These are phyloP conservation scores for Psittacula derbiana DNA, from an alignment of 2,797 vertebrate species.

Conservation along the genomic window DNA sequence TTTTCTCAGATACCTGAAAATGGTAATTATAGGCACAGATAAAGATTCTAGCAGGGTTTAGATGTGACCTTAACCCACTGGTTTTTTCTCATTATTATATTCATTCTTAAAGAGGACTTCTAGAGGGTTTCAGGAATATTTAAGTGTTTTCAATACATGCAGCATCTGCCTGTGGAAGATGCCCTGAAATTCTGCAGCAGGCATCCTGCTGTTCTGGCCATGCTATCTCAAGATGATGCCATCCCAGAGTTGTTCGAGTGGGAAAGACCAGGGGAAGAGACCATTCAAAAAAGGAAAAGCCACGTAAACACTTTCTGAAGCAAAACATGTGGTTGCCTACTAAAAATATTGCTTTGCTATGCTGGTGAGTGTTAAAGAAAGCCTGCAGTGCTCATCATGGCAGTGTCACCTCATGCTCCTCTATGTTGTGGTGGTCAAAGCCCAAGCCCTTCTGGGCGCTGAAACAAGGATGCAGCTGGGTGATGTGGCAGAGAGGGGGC, in stretches of 20 bases:
- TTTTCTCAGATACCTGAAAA: neutral
- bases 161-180: neutral
- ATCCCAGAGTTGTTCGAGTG: neutral
- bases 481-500: neutral
- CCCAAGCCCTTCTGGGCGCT: neutral
- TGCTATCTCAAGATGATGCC: neutral
- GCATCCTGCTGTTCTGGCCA: neutral
- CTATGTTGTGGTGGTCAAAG: neutral
- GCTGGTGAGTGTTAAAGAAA: neutral
- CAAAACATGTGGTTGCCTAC: rapidly evolving
- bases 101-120: neutral
- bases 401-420: neutral
- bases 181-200: neutral
- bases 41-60: neutral
- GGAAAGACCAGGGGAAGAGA: neutral
- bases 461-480: neutral
- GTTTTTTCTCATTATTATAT: neutral
- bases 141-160: neutral
- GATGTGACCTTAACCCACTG: neutral
- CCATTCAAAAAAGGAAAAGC: neutral
- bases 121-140: neutral
- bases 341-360: neutral
- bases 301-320: neutral
- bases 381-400: neutral
- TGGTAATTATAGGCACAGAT: neutral